Conservation (phyloP, 1,140 invertebrate genomes). For the Musca domestica region DNA sequence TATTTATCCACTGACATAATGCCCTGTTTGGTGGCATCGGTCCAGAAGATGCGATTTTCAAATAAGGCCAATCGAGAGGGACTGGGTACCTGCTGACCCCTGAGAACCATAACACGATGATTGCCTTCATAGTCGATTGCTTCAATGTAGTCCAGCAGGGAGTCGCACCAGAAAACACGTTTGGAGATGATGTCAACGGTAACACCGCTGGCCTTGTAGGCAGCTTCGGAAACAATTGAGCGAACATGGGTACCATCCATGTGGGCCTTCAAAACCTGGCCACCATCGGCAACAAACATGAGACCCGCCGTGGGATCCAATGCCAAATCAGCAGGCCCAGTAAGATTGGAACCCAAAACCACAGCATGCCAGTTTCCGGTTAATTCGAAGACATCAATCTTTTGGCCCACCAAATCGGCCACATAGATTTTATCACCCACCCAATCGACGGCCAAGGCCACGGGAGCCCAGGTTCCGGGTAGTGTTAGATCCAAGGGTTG, state of each 20-base stretch:
- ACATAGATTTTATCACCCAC: conserved; percentile 94
- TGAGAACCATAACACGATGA: conserved; percentile 72
- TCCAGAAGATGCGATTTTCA: conserved; percentile 92
- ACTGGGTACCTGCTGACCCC: conserved; percentile 83
- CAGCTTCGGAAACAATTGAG: conserved; percentile 84
- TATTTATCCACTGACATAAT: conserved; percentile 91
- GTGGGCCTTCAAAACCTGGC: conserved; percentile 80
- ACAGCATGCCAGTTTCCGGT: conserved; percentile 81
- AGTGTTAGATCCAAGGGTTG: conserved; percentile 67
- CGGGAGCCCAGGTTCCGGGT: conserved; percentile 82
- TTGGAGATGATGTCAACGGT: conserved; percentile 83
- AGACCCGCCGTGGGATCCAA: conserved; percentile 86
- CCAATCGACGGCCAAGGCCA: conserved; percentile 94
- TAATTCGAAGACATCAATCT: conserved; percentile 91
- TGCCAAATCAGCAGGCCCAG: conserved; percentile 85
- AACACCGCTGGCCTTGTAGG: conserved; percentile 85
- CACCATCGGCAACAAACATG: conserved; percentile 94
- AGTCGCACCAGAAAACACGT: conserved; percentile 95
- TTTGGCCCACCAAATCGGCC: conserved; percentile 87
- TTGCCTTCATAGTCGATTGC: conserved; percentile 93
- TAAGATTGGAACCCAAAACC: conserved; percentile 87
- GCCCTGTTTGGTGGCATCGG: conserved; percentile 92
- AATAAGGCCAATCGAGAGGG: conserved; percentile 82
- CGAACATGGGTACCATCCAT: conserved; percentile 86
- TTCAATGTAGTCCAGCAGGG: conserved; percentile 94